Conservation (phyloP, 2,113 vertebrate genomes). For the Tringa solitaria region DNA sequence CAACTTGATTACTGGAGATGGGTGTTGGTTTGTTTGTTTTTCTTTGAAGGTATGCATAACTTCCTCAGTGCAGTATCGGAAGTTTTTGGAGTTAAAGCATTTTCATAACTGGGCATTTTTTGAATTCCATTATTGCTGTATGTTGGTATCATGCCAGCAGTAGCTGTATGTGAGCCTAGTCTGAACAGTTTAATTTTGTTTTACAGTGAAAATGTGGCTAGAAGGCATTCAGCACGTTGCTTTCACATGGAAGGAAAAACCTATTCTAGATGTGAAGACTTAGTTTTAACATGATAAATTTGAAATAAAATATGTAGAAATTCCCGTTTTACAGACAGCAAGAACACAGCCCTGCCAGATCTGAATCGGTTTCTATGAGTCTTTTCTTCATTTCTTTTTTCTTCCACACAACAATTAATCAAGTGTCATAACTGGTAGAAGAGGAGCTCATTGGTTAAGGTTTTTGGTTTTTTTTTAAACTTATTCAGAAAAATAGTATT, state of each 20-base stretch:
- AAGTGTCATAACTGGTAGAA: neutral
- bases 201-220: neutral
- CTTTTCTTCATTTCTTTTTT: neutral
- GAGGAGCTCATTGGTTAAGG: neutral
- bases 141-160: neutral
- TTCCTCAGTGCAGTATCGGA: neutral
- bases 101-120: neutral
- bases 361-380: neutral
- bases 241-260: neutral
- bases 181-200: neutral
- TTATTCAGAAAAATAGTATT: neutral
- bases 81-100: neutral
- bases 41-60: neutral
- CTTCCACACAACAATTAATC: neutral
- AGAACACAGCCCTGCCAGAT: rapidly evolving
- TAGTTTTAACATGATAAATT: neutral
- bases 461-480: neutral
- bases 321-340: neutral
- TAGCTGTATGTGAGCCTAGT: neutral
- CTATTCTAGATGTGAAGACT: neutral
- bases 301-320: neutral
- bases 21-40: neutral
- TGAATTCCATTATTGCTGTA: neutral
- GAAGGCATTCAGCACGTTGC: neutral
- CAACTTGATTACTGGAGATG: neutral